A percentile compares a stretch with the other conserved stretches of the same genome.
Evolutionary conservation across 2,797 vertebrate genomes (phyloP).

Genomic region (Coluber constrictor): DNA sequence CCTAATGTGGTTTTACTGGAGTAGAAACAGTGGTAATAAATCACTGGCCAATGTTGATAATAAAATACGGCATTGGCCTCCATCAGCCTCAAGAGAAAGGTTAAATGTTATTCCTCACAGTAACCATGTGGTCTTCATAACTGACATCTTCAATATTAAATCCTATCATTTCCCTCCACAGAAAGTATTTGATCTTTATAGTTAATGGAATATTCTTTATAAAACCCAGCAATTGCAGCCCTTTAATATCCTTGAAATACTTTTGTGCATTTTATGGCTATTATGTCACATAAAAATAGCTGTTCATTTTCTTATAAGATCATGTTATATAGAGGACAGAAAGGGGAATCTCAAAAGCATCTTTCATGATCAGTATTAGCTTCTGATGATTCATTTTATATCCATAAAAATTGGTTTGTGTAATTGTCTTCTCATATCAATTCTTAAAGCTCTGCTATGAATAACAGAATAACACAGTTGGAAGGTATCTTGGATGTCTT

Average conservation of each 20-base stretch:
- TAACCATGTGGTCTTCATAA: slow-evolving; percentile 74
- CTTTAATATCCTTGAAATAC: slow-evolving; percentile 54
- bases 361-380: slow-evolving; percentile 29
- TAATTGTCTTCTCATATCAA: slow-evolving; percentile 17
- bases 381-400: slow-evolving; percentile 42
- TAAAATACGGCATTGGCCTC: slow-evolving; percentile 74
- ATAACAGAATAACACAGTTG: neutral
- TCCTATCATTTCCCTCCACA: slow-evolving; percentile 63
- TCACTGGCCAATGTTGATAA: slow-evolving; percentile 79
- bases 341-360: slow-evolving; percentile 39
- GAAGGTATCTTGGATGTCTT: neutral
- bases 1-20: slow-evolving; percentile 79
- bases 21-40: slow-evolving; percentile 80
- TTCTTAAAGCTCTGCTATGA: slow-evolving; percentile 20
- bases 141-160: slow-evolving; percentile 74
- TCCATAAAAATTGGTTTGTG: neutral
- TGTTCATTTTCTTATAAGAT: slow-evolving; percentile 40
- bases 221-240: slow-evolving; percentile 51
- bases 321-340: slow-evolving; percentile 26
- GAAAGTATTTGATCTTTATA: slow-evolving; percentile 64
- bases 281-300: slow-evolving; percentile 47
- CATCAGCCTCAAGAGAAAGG: slow-evolving; percentile 74
- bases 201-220: slow-evolving; percentile 53
- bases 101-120: slow-evolving; percentile 77
- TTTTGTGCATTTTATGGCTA: slow-evolving; percentile 56